These are phyloP conservation scores for Himalopsyche tibetana DNA, from an alignment of 2,888 invertebrate species.

Conservation along the genomic window DNA sequence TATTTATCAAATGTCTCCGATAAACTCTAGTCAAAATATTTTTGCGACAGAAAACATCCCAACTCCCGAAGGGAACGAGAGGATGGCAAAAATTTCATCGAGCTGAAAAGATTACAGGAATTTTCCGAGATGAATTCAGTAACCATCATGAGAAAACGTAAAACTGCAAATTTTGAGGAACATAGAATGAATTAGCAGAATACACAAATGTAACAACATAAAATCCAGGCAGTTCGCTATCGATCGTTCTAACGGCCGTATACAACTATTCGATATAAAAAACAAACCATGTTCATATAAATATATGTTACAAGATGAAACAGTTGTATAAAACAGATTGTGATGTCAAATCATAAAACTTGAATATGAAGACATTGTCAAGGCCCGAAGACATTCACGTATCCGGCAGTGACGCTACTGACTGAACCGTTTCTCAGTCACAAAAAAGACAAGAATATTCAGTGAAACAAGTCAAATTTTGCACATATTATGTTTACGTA, in stretches of 20 bases:
- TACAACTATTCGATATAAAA: slow-evolving; percentile 35
- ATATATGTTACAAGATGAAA: slow-evolving; percentile 55
- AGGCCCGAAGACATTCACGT: slow-evolving; percentile 46
- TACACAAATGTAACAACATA: slow-evolving; percentile 41
- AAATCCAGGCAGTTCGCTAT: neutral
- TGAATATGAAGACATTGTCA: slow-evolving; percentile 54
- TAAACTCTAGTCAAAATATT: slow-evolving; percentile 17
- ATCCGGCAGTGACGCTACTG: neutral
- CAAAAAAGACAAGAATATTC: neutral
- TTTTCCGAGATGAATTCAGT: slow-evolving; percentile 9
- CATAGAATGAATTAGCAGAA: slow-evolving; percentile 1
- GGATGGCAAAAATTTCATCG: neutral
- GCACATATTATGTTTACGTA: neutral
- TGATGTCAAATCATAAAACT: slow-evolving; percentile 64
- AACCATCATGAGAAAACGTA: neutral
- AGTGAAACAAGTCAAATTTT: neutral
- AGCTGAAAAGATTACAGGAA: neutral
- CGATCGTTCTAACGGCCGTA: neutral
- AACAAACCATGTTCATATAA: slow-evolving; percentile 45
- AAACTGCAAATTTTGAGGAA: neutral
- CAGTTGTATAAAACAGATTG: slow-evolving; percentile 57
- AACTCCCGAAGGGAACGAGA: too few relatives aligned
- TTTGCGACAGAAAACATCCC: neutral
- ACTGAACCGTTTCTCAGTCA: neutral
- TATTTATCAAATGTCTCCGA: slow-evolving; percentile 47